Evolutionary conservation across 2,113 vertebrate species (phyloP), one percentile per base, ranked within the genome.

Genomic region (Octodon degus): DNA sequence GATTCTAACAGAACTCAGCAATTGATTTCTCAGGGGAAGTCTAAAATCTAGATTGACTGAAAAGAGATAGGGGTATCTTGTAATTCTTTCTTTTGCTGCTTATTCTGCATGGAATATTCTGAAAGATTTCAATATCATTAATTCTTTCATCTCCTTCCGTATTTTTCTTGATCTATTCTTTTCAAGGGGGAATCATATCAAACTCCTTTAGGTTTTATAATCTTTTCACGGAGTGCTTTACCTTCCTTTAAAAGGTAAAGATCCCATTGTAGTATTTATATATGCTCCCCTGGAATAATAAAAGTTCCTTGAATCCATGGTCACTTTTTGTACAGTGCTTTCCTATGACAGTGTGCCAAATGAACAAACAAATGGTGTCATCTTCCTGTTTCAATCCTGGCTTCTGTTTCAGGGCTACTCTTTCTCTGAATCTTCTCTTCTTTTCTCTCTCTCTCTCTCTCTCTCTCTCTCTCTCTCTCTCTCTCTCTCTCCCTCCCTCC

Each of bases 291-390:
- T 34, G 13, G 63, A n/a, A 50, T 27, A 50, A 14, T 30, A 70
- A 63, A 82, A 65, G 2, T 79, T 5, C 4, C 34, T 55, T 37
- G 30, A 47, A 37, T 43, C 12, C 20, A 34, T 5, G 20, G 1
- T 67, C 53, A 13, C 16, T 32, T 30, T 55, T 70, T 30, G 63
- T 30, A 65, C 24, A 25, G 9, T 12, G 13, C 1, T 27, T 24
- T 10, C 20, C 19, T 37, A 40, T 19, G 10, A 37, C 5, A 65
- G 9, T 19, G 14, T 74, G 22, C 7, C 9, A 24, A 7, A 5
- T 7, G 5, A 19, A 19, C 1, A 8, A 8, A 67, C n/a, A 37
- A 1, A 5, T 0, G 2, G 4, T 8, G 0, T 34, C 63, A 16
- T 53, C 32, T 43, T 16, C 4, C 1, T 8, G 14, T 7, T 50